Conservation (phyloP, 2,797 vertebrate genomes). For the Pipistrellus pygmaeus region DNA sequence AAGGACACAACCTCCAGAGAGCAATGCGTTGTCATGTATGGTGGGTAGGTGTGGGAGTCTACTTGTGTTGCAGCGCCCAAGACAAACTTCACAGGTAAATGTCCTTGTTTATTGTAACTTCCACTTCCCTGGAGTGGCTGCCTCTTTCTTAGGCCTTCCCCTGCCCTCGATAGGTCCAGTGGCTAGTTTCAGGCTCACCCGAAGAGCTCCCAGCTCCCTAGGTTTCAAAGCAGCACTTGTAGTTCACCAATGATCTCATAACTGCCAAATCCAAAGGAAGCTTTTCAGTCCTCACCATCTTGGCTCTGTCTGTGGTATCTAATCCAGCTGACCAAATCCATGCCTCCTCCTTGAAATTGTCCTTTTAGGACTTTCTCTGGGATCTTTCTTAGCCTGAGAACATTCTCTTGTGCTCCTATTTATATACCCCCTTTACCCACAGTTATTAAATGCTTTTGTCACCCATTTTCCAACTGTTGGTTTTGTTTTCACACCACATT, state of each 20-base stretch:
- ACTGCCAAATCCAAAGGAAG: not conserved
- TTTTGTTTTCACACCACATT: not conserved
- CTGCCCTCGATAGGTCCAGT: not conserved
- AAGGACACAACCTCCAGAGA: not conserved
- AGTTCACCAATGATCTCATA: not conserved
- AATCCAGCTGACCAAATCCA: not conserved
- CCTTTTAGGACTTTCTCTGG: not conserved
- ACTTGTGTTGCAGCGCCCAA: accelerated
- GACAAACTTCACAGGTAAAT: not conserved
- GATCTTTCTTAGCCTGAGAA: not conserved
- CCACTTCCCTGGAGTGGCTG: not conserved
- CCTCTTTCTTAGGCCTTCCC: not conserved
- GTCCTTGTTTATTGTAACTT: too few species aligned
- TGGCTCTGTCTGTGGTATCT: not conserved
- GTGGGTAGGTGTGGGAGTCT: not conserved
- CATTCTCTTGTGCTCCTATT: not conserved
- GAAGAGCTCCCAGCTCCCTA: not conserved
- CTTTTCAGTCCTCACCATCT: not conserved
- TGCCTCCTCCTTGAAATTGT: not conserved
- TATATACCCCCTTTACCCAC: not conserved
- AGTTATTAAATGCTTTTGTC: not conserved
- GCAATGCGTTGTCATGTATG: too few species aligned
- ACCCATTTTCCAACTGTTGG: not conserved
- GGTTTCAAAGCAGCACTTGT: not conserved
- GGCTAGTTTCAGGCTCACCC: not conserved